Evolutionary conservation across 1,140 invertebrate species (phyloP), one percentile per base, ranked within the genome.

Genomic region (Calosoma granatense): DNA sequence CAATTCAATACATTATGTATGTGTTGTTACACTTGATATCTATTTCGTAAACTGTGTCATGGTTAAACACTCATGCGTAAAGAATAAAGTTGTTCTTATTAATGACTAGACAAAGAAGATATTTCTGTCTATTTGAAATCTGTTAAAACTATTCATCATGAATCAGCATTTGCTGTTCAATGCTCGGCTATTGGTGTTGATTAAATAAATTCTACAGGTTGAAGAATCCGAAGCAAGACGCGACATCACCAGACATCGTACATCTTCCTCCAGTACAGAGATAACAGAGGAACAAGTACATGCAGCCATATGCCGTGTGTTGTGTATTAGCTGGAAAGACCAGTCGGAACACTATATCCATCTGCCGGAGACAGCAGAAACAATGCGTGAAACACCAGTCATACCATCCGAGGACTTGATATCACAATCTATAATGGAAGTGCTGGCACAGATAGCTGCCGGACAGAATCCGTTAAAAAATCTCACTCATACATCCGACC

Each of bases 381-480:
- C 73, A 19, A 59, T 81, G 20, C 69, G 72, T 56, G 74, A 71
- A 59, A 74, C 68, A 63, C 75, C 69, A 64, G 69, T 67, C 59
- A 67, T 70, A 57, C 67, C 62, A 67, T 77, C 77, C 68, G 73
- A 77, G 36, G 75, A 74, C 65, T 65, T 72, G 74, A 85, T 71
- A 62, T 87, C 64, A 65, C 79, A 84, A 67, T 78, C 80, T 52
- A 59, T 89, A 22, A 84, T 88, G 79, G 87, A 89, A 67, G 76
- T 86, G 2, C 64, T 86, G 36, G 72, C 71, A 23, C 76, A 81
- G 70, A 81, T 85, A 56, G 68, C 76, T n/a, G 75, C 75, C 56
- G 80, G 79, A 20, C 54, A 77, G 14, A 80, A 85, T 70, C 82
- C 83, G 11, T 70, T 82, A 17, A 80, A 79, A 63, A 76, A 81